Base-by-base conservation (phyloP, 1,140 invertebrate genomes). In the Ladona fulva region DNA sequence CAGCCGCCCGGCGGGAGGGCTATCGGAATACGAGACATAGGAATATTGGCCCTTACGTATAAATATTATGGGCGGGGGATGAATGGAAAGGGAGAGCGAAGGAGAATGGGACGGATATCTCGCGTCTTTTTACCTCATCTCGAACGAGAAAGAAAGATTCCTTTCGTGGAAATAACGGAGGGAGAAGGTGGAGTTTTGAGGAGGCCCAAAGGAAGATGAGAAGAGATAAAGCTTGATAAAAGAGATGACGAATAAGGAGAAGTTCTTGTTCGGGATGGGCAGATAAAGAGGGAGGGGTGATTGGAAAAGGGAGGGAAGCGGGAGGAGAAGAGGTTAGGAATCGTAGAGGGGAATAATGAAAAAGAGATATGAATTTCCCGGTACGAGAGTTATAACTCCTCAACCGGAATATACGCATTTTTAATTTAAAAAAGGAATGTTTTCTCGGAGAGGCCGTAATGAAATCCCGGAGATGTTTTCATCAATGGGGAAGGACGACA, bases 11-110 rank as follows among this genome's bases (percentile, higher is more conserved):
- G 52, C 52, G 52, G 52, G 52, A 19, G 12, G 52, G 14, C 52
- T 66, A 66, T 66, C 52, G 52, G 52, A 66, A 66, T 66, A 66
- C 52, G 52, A 66, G 52, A 66, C 52, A 22, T 12, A 12, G 52
- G 52, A 66, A 66, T 66, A 66, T 66, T 66, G 52, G 52, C 3
- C 52, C 52, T 66, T 66, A 66, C 52, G n/a, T 66, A 66, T 66
- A 66, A 66, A 66, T 66, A 66, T 66, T 66, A 66, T 12, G 52
- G 44, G 44, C 10, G 44, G 44, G 44, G 52, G 16, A 66, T 66
- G 52, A 66, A 66, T 22, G 14, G 14, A 12, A 66, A 3, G 16
- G 52, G 3, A 66, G 52, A 16, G 12, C 52, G 44, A 52, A 52
- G 44, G 44, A 52, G 19, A n/a, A n/a, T 10, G 44, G 44, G 44